A percentile compares a stretch with the other conserved stretches of the same genome.
phyloP scores from a whole-genome alignment of 2,888 invertebrate species.

The Entomobrya multifasciata region DNA sequence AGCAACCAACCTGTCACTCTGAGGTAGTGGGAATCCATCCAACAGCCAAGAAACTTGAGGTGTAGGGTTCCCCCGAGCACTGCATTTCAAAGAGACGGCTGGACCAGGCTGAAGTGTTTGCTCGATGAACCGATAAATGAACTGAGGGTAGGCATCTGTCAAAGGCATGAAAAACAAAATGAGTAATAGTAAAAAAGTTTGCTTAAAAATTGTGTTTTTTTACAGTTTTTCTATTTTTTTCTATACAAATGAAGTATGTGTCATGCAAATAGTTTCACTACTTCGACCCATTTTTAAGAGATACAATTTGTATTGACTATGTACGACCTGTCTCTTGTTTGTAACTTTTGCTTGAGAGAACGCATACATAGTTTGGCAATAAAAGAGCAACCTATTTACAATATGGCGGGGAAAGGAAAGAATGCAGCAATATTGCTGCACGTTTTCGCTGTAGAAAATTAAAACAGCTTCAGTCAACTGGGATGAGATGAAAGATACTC shows the following conservation, averaged over 20 bases:
- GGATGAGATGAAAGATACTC: too few species aligned
- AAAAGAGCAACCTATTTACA: too few species aligned
- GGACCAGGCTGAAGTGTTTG: slow-evolving; percentile 80
- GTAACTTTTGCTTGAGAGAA: too few species aligned
- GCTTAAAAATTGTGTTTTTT: slow-evolving; percentile 15
- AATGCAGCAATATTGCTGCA: too few species aligned
- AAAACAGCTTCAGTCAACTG: too few species aligned
- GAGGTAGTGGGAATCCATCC: slow-evolving; percentile 80
- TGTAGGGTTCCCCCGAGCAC: slow-evolving; percentile 82
- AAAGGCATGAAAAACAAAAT: slow-evolving; percentile 44
- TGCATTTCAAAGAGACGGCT: slow-evolving; percentile 81
- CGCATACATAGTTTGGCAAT: too few species aligned
- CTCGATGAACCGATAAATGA: slow-evolving; percentile 78
- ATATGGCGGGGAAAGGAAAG: too few species aligned
- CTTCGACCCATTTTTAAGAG: too few species aligned
- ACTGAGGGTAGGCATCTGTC: slow-evolving; percentile 77
- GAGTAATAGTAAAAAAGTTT: slow-evolving; percentile 43
- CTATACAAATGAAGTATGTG: too few species aligned
- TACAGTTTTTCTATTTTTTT: background rate
- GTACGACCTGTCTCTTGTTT: too few species aligned
- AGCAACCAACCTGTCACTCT: slow-evolving; percentile 79
- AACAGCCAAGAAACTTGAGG: slow-evolving; percentile 82
- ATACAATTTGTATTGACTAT: too few species aligned
- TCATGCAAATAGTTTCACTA: background rate
- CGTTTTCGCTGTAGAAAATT: too few species aligned